Evolutionary conservation across 2,888 invertebrate species (phyloP), one percentile per base, ranked within the genome.

Genomic region (Nipponacmea schrenckii): DNA sequence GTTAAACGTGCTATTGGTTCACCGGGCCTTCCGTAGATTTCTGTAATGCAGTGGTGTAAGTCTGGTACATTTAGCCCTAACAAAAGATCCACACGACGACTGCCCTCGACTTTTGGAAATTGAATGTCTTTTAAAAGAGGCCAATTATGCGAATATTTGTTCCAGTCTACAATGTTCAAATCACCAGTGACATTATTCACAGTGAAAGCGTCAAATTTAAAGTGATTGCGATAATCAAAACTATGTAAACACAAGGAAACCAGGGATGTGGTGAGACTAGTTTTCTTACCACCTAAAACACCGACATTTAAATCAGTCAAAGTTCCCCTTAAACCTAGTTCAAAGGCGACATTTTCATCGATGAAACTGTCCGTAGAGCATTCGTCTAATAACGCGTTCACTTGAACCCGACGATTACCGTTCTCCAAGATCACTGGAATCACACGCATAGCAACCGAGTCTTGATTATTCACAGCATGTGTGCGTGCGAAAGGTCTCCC

Each of bases 1-100:
- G 70, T 70, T 45, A 70, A 46, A 17, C 70, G 69, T 3, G 68
- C 66, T 8, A 70, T 39, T 17, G 70, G 66, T 24, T 66, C 66
- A 20, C 70, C 70, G 12, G 64, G 65, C 24, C 31, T 69, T 17
- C 66, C 70, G n/a, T 31, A 24, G 46, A 70, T 62, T 44, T 70
- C 70, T 45, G 64, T 44, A 17, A 64, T 17, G 48, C 45, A 27
- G 20, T 31, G 50, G 20, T 70, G 70, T 15, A 68, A n/a, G 17
- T 46, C 68, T 31, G 68, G 20, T 12, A 70, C 31, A 27, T 71
- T 68, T 17, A 46, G 44, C 15, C 68, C 70, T n/a, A 71, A 71
- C 39, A 71, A 56, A 20, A 71, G 17, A 39, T 71, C 71, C 7
- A 71, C 56, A 17, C 24, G 45, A 45, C 46, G n/a, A 63, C 69